Conservation (phyloP, 2,888 invertebrate species). For the Nephrotoma appendiculata region DNA sequence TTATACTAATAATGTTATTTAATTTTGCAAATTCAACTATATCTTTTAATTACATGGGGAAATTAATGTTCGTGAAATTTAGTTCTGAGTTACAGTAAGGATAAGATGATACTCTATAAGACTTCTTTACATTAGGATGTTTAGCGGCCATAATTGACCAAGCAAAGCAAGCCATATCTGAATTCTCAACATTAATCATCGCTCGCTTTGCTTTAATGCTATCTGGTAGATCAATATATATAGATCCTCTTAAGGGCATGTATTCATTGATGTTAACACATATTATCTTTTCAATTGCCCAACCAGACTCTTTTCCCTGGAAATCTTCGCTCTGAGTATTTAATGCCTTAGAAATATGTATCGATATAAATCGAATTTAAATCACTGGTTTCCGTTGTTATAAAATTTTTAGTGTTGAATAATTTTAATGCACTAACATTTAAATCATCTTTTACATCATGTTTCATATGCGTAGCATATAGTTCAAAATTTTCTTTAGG, state of each 20-base stretch:
- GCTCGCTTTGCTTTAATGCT: background rate
- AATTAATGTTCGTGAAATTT: too few species aligned
- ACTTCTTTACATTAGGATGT: background rate
- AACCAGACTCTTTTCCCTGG: too few species aligned
- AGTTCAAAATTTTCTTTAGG: background rate
- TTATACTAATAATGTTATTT: too few species aligned
- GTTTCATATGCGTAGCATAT: too few species aligned
- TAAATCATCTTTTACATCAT: background rate
- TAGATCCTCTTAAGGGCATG: background rate
- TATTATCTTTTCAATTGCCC: too few species aligned
- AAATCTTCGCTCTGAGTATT: background rate
- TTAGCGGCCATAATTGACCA: background rate
- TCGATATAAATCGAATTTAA: background rate
- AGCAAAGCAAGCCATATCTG: background rate
- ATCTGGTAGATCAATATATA: background rate
- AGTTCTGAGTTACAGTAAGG: too few species aligned
- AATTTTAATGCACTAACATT: background rate
- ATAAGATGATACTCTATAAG: too few species aligned
- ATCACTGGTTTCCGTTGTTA: background rate
- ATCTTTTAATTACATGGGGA: too few species aligned
- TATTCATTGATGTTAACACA: background rate
- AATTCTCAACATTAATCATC: background rate
- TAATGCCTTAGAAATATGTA: background rate
- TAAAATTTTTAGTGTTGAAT: background rate
- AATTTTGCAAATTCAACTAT: too few species aligned